phyloP scores from a whole-genome alignment of 2,888 invertebrate species.

The Pachydiplax longipennis region DNA sequence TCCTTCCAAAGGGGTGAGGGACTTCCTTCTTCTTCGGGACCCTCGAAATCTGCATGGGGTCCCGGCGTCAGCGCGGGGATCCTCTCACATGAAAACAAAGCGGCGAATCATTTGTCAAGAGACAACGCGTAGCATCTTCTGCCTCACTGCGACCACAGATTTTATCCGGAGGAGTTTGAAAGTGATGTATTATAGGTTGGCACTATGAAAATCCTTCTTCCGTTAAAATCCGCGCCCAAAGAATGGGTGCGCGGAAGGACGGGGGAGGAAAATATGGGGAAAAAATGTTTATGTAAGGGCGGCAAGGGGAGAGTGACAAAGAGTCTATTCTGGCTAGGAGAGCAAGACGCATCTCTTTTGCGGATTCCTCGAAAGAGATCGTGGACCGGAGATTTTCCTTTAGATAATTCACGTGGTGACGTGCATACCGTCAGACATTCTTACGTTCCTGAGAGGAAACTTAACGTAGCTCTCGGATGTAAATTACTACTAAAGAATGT shows the following conservation, averaged over 20 bases:
- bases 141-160: constrained; percentile 48
- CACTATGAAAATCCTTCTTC: not conserved
- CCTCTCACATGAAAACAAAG: not conserved
- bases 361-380: too few species aligned
- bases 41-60: not conserved
- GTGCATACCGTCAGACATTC: too few species aligned
- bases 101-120: constrained; percentile 49
- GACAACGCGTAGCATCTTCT: constrained; percentile 49
- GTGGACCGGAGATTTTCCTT: too few species aligned
- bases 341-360: not conserved
- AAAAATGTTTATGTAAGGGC: not conserved
- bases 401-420: too few species aligned
- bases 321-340: not conserved
- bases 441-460: too few species aligned
- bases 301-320: not conserved
- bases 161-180: constrained; percentile 42
- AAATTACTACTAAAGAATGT: too few species aligned
- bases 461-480: too few species aligned
- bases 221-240: not conserved
- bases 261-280: not conserved
- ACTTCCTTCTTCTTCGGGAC: not conserved
- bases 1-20: not conserved
- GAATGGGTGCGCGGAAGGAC: not conserved
- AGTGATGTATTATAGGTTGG: constrained; percentile 29
- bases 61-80: not conserved